Evolutionary conservation across 2,888 invertebrate genomes (phyloP).

Genomic region (Amiota communis): DNA sequence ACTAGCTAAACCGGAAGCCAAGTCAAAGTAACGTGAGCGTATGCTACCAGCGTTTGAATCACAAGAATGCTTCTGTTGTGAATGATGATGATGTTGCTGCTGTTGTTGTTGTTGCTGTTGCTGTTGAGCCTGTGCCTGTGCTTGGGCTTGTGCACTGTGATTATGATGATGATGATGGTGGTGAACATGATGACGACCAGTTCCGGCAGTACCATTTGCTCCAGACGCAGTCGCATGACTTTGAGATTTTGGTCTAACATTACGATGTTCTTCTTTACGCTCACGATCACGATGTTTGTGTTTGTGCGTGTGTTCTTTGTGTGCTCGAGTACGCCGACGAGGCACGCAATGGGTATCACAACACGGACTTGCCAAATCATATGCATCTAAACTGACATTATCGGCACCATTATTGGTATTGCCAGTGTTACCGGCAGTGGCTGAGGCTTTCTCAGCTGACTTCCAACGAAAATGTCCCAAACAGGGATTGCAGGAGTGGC

Average conservation of each 20-base stretch:
- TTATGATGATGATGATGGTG: constrained; percentile 25
- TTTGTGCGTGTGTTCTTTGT: constrained; percentile 78
- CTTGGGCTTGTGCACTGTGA: constrained; percentile 34
- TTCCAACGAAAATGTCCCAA: constrained; percentile 76
- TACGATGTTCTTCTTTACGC: constrained; percentile 60
- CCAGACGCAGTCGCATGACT: constrained; percentile 58
- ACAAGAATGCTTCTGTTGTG: constrained; percentile 73
- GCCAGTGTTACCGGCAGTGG: constrained; percentile 36
- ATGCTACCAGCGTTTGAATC: constrained; percentile 63
- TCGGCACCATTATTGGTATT: constrained; percentile 75
- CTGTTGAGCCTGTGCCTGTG: constrained; percentile 44
- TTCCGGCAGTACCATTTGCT: constrained; percentile 47
- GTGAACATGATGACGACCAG: constrained; percentile 45
- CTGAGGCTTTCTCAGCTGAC: constrained; percentile 67
- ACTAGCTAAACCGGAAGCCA: constrained; percentile 81
- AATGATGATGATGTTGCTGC: constrained; percentile 71
- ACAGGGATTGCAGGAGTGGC: constrained; percentile 82
- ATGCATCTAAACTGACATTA: constrained; percentile 87
- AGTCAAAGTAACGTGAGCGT: constrained; percentile 78
- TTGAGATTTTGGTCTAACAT: constrained; percentile 67
- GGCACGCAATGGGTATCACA: constrained; percentile 91
- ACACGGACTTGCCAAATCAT: constrained; percentile 89
- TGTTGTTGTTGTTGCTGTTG: constrained; percentile 60
- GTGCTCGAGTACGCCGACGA: constrained; percentile 75
- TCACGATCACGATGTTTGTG: constrained; percentile 76